Evolutionary conservation across 2,113 vertebrate genomes (phyloP), one percentile per base, ranked within the genome.

Genomic region (Chlorocebus sabaeus): DNA sequence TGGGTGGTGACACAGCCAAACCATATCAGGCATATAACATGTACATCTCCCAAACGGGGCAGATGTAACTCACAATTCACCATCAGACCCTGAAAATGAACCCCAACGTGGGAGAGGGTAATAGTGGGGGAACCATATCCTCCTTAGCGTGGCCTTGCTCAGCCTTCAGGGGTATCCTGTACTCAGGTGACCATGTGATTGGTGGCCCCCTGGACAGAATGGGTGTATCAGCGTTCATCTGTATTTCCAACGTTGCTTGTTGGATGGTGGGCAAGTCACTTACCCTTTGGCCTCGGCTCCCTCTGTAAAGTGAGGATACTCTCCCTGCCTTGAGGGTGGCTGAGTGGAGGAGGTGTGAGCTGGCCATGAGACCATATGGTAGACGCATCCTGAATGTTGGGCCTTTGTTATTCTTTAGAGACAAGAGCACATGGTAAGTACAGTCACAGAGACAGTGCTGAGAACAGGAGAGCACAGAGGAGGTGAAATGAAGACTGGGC

Each of bases 161-260:
- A 50, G 80, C 38, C 22, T 2, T 6, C 35, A 16, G 4, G 11
- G 4, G 6, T 3, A 25, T 8, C 40, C 72, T 27, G 5, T 10
- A 3, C 0, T 30, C 30, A 48, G 73, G n/a, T 32, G 76, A 57
- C n/a, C 5, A 12, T 17, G 16, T 35, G 35, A 27, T 1, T n/a
- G 38, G 50, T 45, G 43, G 12, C 18, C n/a, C 30, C 64, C 12
- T 1, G 30, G 48, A 43, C 23, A 0, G 0, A 5, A 16, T 14
- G 8, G 50, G 16, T 0, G 0, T 3, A 20, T 25, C 12, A 20
- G 3, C 0, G 0, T 55, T 48, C 55, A 35, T 11, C 8, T 72
- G 55, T 40, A 1, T 76, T 92, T 90, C 43, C 35, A 48, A 76
- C 45, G 2, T 9, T 40, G 72, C 12, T 10, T 38, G 43, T 13